Conservation (phyloP, 1,140 invertebrate species). For the Hyles euphorbiae region DNA sequence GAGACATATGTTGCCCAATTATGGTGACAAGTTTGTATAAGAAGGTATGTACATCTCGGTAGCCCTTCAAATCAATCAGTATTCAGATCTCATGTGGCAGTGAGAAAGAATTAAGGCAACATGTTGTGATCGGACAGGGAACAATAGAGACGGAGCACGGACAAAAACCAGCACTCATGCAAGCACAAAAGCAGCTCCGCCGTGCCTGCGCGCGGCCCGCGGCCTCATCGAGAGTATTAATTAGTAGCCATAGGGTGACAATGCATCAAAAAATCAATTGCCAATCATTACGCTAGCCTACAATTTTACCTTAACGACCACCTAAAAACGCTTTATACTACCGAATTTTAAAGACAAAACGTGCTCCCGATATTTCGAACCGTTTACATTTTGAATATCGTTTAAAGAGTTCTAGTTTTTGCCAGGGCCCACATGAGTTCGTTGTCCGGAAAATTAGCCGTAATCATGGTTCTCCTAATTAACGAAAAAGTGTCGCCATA, state of each 20-base stretch:
- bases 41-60: slow-evolving; percentile 18
- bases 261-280: slow-evolving; percentile 25
- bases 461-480: slow-evolving; percentile 71
- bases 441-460: slow-evolving; percentile 52
- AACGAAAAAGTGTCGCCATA: slow-evolving; percentile 69
- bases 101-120: slow-evolving; percentile 68
- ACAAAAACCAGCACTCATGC: slow-evolving; percentile 62
- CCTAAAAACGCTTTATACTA: too few relatives aligned
- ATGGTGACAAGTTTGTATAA: background rate
- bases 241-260: slow-evolving; percentile 67
- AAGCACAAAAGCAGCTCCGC: slow-evolving; percentile 52
- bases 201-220: slow-evolving; percentile 35
- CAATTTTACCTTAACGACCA: too few relatives aligned
- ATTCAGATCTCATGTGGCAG: slow-evolving; percentile 62
- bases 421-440: slow-evolving; percentile 9
- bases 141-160: slow-evolving; percentile 61
- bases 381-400: slow-evolving; percentile 1
- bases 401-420: slow-evolving; percentile 4
- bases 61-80: slow-evolving; percentile 45
- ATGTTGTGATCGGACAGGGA: slow-evolving; percentile 65
- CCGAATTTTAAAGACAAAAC: too few relatives aligned
- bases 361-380: too few relatives aligned
- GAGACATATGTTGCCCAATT: slow-evolving; percentile 1
- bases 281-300: too few relatives aligned
- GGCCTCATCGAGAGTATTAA: slow-evolving; percentile 49